Base-by-base conservation (phyloP, 2,797 vertebrate species). In the Sebastes goodei region DNA sequence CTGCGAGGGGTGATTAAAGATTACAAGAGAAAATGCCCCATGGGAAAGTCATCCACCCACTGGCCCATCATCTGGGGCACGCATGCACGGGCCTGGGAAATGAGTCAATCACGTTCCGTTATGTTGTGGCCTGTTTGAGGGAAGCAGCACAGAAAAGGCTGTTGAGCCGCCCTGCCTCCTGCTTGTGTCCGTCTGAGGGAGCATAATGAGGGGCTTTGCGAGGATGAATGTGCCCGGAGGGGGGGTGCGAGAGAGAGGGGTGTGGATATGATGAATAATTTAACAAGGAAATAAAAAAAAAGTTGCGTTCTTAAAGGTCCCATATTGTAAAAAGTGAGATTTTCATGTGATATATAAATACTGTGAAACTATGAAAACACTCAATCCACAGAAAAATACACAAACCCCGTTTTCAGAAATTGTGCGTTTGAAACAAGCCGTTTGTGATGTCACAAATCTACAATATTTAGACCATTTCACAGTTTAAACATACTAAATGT, bases 21-120 rank as follows among this genome's bases (percentile, higher is more conserved):
- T 93, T 87, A 91, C 77, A 83, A 81, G 81, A 83, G 86, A 87
- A 85, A 92, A 88, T 85, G 82, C 83, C 90, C 89, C 90, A 91
- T 93, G 95, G 92, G 93, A 95, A 94, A 93, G 92, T 88, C 91
- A 87, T 82, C 92, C 89, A 87, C 90, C 88, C 88, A 84, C 83
- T 84, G 82, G 88, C 90, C 15, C 88, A 86, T 86, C 91, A 90
- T 91, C 84, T 81, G 46, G 85, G 82, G 77, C 53, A 76, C 80
- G 74, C 78, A 76, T 80, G 76, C 78, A 81, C 57, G n/a, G 67
- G 81, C 71, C 80, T 27, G 91, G 90, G 94, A 93, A 95, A 91
- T 80, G 84, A 90, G 88, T 89, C 88, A 80, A 87, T 88, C 91
- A 80, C 64, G 81, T 57, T 52, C 80, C 73, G 80, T 80, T 88